Conservation (phyloP, 1,140 invertebrate species). For the Ganaspis sp. region DNA sequence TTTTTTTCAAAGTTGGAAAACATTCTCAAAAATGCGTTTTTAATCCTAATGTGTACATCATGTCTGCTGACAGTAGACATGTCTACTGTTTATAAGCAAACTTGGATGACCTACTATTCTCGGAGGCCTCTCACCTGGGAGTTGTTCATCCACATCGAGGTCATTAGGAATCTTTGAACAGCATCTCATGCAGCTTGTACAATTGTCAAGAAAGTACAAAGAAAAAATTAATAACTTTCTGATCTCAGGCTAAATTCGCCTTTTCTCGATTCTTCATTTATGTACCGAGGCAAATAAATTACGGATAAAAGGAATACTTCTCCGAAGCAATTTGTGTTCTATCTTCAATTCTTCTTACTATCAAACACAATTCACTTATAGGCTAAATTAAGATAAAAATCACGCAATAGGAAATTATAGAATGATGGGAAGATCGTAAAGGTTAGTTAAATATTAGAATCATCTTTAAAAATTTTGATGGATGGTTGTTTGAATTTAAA, state of each 20-base stretch:
- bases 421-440: too few species aligned
- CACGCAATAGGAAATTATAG: too few species aligned
- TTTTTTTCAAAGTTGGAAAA: too few species aligned
- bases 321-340: too few species aligned
- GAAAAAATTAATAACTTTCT: neutral
- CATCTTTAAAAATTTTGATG: too few species aligned
- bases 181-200: conserved; percentile 56
- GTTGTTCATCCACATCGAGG: conserved; percentile 74
- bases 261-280: neutral
- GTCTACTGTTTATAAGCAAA: conserved; percentile 56
- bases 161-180: conserved; percentile 70
- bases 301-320: neutral
- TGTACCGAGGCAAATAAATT: neutral
- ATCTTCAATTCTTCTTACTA: too few species aligned
- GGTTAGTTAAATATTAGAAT: too few species aligned
- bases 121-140: conserved; percentile 72
- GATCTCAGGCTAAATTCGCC: neutral
- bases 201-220: conserved; percentile 10
- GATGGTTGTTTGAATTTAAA: too few species aligned
- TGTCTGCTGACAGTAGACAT: conserved; percentile 62
- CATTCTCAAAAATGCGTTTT: too few species aligned
- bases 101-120: conserved; percentile 73
- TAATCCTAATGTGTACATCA: neutral
- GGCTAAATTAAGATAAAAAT: too few species aligned
- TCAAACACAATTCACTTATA: too few species aligned